These are phyloP conservation scores for Talpa occidentalis DNA, from an alignment of 2,113 vertebrate species.

Conservation along the genomic window DNA sequence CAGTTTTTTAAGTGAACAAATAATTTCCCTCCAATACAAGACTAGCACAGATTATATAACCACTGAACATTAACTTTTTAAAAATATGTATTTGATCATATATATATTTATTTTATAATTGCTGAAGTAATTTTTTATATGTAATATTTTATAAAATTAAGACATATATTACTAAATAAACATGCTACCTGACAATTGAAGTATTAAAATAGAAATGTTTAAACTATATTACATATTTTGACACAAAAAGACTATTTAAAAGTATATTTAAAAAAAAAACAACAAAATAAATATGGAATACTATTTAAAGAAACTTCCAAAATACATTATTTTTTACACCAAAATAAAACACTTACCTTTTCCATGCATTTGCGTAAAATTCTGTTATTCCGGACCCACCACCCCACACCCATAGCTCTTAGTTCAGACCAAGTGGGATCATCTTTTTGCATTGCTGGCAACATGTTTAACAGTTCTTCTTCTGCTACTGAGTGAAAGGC, in stretches of 20 bases:
- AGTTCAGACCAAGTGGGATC: slow-evolving; percentile 95
- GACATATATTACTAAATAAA: background rate
- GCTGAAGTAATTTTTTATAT: background rate
- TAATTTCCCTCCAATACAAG: slow-evolving; percentile 4
- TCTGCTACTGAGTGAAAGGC: slow-evolving; percentile 99
- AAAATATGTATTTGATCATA: too few species aligned
- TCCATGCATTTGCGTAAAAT: slow-evolving; percentile 95
- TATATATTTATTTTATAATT: too few species aligned
- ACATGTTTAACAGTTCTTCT: slow-evolving; percentile 95
- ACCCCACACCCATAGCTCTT: slow-evolving; percentile 96
- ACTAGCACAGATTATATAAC: background rate
- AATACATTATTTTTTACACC: background rate
- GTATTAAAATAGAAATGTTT: slow-evolving; percentile 27
- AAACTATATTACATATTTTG: slow-evolving; percentile 12
- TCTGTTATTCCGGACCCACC: slow-evolving; percentile 96
- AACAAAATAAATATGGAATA: background rate
- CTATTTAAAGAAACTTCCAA: background rate
- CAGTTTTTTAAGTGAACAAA: slow-evolving; percentile 39
- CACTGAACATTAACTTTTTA: too few species aligned
- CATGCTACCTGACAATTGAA: background rate
- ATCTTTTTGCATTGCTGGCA: slow-evolving; percentile 94
- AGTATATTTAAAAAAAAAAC: background rate
- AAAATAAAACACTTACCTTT: slow-evolving; percentile 88
- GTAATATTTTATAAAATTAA: slow-evolving; percentile 24
- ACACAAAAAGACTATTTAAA: slow-evolving; percentile 49